phyloP scores from a whole-genome alignment of 2,888 invertebrate genomes.

The Gari tellinella region DNA sequence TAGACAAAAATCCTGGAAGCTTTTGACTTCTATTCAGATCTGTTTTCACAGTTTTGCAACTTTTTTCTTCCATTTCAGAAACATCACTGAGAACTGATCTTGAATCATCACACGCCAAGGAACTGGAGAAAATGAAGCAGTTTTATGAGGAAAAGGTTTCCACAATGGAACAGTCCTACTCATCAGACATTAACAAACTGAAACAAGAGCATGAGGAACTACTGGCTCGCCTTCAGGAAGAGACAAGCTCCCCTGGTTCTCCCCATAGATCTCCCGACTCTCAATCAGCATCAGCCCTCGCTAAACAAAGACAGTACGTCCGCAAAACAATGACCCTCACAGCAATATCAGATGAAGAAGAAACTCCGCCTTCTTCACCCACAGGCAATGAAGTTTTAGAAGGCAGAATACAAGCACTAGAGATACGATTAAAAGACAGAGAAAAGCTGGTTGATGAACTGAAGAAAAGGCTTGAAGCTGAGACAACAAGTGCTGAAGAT shows the following conservation, averaged over 20 bases:
- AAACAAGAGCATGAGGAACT: slow-evolving; percentile 52
- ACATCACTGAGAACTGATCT: slow-evolving; percentile 40
- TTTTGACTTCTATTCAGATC: no score
- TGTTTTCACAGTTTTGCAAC: no score
- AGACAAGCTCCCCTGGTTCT: slow-evolving; percentile 23
- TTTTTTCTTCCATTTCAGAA: slow-evolving; percentile 34
- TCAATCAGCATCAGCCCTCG: slow-evolving; percentile 24
- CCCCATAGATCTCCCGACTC: slow-evolving; percentile 22
- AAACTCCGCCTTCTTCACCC: slow-evolving; percentile 47
- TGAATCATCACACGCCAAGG: slow-evolving; percentile 59
- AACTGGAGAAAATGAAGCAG: slow-evolving; percentile 64
- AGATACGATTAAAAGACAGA: slow-evolving; percentile 56
- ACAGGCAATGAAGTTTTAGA: slow-evolving; percentile 25
- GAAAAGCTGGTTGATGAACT: slow-evolving; percentile 64
- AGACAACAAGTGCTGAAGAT: slow-evolving; percentile 57
- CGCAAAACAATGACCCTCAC: slow-evolving; percentile 65
- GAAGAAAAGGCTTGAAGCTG: slow-evolving; percentile 61
- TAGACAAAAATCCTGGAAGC: no score
- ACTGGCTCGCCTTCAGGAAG: slow-evolving; percentile 44
- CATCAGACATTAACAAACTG: slow-evolving; percentile 58
- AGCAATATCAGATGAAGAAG: slow-evolving; percentile 65
- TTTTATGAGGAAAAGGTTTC: slow-evolving; percentile 67
- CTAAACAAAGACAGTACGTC: slow-evolving; percentile 66
- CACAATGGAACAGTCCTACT: slow-evolving; percentile 63
- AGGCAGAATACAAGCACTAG: slow-evolving; percentile 41